Base-by-base conservation (phyloP, 2,113 vertebrate species). In the Mus pahari region DNA sequence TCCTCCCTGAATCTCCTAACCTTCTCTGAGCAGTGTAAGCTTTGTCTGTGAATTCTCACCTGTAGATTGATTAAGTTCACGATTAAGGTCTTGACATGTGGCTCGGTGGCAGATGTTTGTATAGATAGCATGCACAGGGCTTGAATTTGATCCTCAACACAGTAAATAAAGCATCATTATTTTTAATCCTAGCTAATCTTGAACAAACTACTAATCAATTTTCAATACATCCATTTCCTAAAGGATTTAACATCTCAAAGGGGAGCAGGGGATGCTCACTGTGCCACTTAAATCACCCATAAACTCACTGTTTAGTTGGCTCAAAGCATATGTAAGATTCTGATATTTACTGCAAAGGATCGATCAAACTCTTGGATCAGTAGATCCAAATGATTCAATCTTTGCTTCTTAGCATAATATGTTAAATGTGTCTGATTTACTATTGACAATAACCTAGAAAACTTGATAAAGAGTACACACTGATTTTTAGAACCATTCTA, bases 361-460 rank as follows among this genome's bases (percentile, higher is more conserved):
- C 39, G 9, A 79, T 75, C 74, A 83, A 86, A 83, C 62, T 74
- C 75, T 0, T 45, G 5, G 90, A 20, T 68, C 12, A 84, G 42
- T 39, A 84, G 33, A 92, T 90, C 3, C 58, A 19, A 94, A 22
- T 84, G 64, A 94, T 64, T 92, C 90, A 84, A n/a, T 91, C 45
- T 92, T 20, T 14, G 66, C 19, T 87, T 87, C 39, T 90, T 45
- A 88, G 68, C 3, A 90, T 79, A 92, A 68, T 0, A 36, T 92
- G 19, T 55, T 70, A 95, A 92, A 79, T 78, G 9, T 90, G 26
- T 83, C 86, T 91, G 42, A 94, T 62, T 50, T 91, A 53, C 22
- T 91, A 81, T 91, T 31, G 92, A 68, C 82, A 90, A 92, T 81
- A 89, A 60, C 11, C 42, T 58, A 77, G 13, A 94, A 55, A 3